These are phyloP conservation scores for Andrena haemorrhoa DNA, from an alignment of 2,888 invertebrate species.

Conservation along the genomic window DNA sequence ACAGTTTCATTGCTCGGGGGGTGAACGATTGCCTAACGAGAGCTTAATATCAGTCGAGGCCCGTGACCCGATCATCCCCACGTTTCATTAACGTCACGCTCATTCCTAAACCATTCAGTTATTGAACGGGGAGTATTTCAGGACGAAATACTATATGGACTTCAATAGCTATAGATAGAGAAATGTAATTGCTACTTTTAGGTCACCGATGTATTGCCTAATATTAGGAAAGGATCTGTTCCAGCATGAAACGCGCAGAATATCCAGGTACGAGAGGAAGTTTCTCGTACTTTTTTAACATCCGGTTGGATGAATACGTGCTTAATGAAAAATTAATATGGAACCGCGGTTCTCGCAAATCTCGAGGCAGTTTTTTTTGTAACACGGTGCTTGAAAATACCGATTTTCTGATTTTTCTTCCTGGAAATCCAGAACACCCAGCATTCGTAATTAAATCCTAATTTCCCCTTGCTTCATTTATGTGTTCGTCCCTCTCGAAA, in stretches of 20 bases:
- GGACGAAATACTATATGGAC: neutral
- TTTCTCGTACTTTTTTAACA: neutral
- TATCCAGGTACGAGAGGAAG: neutral
- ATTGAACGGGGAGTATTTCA: neutral
- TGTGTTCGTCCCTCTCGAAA: neutral
- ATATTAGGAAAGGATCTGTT: no score
- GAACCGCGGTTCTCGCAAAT: constrained; percentile 4
- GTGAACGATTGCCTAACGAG: constrained; percentile 15
- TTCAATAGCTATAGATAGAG: no score
- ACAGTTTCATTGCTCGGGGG: neutral
- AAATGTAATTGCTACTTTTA: no score
- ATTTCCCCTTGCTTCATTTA: neutral
- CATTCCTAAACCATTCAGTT: neutral
- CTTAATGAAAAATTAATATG: constrained; percentile 52
- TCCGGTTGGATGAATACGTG: constrained; percentile 16
- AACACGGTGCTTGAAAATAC: constrained; percentile 23
- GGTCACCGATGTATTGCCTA: no score
- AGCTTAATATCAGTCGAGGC: neutral
- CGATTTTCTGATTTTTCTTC: constrained; percentile 9
- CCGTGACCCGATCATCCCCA: neutral
- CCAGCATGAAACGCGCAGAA: neutral
- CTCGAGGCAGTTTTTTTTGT: neutral
- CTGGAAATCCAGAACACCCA: neutral
- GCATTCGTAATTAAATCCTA: constrained; percentile 21
- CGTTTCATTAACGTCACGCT: neutral